A percentile compares a stretch with the other conserved stretches of the same genome.
These are phyloP conservation scores for Falco novaeseelandiae DNA, from an alignment of 2,797 vertebrate species.

Conservation along the genomic window DNA sequence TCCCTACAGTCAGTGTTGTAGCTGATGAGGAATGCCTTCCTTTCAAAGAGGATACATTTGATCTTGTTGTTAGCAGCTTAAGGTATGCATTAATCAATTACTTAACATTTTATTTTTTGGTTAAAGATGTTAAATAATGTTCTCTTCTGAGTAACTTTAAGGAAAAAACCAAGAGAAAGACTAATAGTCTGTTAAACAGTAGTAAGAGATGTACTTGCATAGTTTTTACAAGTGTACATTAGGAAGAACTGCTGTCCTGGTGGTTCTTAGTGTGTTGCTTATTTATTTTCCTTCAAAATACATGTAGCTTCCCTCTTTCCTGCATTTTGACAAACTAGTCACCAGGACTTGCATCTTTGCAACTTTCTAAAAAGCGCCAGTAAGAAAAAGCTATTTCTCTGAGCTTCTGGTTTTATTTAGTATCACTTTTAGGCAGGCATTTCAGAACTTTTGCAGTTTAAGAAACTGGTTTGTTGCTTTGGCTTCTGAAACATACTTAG, in stretches of 20 bases:
- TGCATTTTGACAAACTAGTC: neutral
- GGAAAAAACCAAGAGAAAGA: neutral
- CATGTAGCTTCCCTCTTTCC: neutral
- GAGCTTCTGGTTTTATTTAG: neutral
- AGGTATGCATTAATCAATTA: conserved; percentile 77
- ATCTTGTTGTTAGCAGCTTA: conserved; percentile 93
- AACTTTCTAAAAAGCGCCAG: neutral
- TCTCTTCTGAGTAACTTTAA: neutral
- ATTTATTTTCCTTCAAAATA: neutral
- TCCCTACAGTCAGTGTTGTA: conserved; percentile 80
- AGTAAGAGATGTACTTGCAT: neutral
- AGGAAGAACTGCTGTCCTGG: neutral
- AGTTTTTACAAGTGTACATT: neutral
- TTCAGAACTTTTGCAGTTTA: neutral
- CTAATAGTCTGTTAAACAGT: neutral
- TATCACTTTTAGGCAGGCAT: neutral
- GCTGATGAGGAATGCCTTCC: conserved; percentile 96
- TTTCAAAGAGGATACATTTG: conserved; percentile 90
- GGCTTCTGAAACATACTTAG: neutral
- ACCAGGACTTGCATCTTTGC: neutral
- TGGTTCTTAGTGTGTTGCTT: neutral
- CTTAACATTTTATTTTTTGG: neutral
- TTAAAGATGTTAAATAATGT: neutral
- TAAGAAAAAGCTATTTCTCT: rapidly evolving
- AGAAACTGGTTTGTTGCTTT: neutral